phyloP scores from a whole-genome alignment of 2,888 invertebrate genomes.

The Brenthis daphne region DNA sequence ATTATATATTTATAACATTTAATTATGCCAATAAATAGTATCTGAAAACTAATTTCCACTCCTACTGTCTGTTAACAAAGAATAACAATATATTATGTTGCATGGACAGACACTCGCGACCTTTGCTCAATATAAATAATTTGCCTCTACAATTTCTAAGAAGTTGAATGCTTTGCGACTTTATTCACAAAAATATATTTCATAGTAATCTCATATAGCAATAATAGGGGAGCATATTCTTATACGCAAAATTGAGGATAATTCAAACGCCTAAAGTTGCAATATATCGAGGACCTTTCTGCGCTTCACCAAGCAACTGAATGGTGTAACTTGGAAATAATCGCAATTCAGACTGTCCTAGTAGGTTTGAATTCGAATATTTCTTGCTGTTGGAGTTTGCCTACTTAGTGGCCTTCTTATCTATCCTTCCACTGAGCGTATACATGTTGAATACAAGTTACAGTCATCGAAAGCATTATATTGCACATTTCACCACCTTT shows the following conservation, averaged over 20 bases:
- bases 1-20: conserved; percentile 76
- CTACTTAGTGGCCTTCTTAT: conserved; percentile 19
- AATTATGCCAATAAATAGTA: conserved; percentile 74
- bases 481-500: conserved; percentile 27
- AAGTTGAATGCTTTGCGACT: conserved; percentile 22
- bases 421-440: neutral
- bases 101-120: conserved; percentile 39
- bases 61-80: conserved; percentile 61
- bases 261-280: conserved; percentile 21
- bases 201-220: conserved; percentile 33
- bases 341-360: conserved; percentile 16
- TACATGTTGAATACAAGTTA: conserved; percentile 10
- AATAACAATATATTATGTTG: conserved; percentile 62
- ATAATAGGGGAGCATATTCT: conserved; percentile 25
- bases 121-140: conserved; percentile 14
- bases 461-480: conserved; percentile 26
- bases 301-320: conserved; percentile 25
- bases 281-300: conserved; percentile 19
- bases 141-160: conserved; percentile 7
- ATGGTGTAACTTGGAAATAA: conserved; percentile 12
- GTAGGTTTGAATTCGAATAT: conserved; percentile 11
- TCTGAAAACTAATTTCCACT: conserved; percentile 57
- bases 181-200: conserved; percentile 37
- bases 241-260: conserved; percentile 19
- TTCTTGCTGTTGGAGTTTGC: conserved; percentile 20